Conservation (phyloP, 2,113 vertebrate genomes). For the Festucalex cinctus region DNA sequence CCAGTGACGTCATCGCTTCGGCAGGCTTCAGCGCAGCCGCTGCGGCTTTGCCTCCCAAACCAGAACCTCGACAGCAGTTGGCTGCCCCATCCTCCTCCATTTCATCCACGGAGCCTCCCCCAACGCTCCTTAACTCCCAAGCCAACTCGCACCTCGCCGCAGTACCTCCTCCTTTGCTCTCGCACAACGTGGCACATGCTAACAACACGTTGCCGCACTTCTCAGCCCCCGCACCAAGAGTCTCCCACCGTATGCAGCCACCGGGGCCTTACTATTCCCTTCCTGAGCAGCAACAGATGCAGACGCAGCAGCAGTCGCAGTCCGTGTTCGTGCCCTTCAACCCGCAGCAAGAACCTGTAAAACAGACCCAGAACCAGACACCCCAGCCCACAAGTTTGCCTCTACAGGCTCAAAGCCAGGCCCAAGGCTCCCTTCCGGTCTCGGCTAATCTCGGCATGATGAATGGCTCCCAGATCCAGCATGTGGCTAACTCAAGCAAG, state of each 20-base stretch:
- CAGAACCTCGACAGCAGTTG: conserved; percentile 75
- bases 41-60: conserved; percentile 68
- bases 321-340: conserved; percentile 88
- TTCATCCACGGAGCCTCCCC: conserved; percentile 56
- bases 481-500: conserved; percentile 81
- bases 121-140: conserved; percentile 74
- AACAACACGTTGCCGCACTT: conserved; percentile 91
- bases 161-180: conserved; percentile 75
- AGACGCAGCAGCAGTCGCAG: conserved; percentile 72
- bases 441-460: conserved; percentile 90
- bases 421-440: conserved; percentile 77
- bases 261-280: conserved; percentile 89
- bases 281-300: conserved; percentile 74
- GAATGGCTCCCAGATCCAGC: conserved; percentile 94
- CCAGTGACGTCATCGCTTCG: conserved; percentile 56
- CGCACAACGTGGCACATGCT: conserved; percentile 67
- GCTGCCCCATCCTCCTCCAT: conserved; percentile 76
- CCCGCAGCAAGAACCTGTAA: conserved; percentile 65
- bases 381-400: conserved; percentile 81
- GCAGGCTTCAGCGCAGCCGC: conserved; percentile 65
- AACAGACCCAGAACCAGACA: conserved; percentile 67
- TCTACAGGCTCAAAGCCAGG: conserved; percentile 66
- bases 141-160: conserved; percentile 73
- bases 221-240: conserved; percentile 83
- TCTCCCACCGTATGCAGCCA: conserved; percentile 86